These are phyloP conservation scores for Amiota minor DNA, from an alignment of 2,888 invertebrate genomes.

Conservation along the genomic window DNA sequence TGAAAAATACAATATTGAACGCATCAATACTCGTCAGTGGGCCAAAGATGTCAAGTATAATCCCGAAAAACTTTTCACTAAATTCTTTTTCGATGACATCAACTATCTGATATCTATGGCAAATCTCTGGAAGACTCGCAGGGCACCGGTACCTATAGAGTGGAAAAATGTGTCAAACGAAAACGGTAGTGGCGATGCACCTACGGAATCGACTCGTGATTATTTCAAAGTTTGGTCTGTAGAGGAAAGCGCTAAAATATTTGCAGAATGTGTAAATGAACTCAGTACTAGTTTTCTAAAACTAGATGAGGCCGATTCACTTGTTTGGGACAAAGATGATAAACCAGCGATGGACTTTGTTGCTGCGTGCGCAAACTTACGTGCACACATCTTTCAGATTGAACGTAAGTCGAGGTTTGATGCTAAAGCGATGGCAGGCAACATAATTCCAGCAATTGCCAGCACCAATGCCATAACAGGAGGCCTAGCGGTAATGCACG, in stretches of 20 bases:
- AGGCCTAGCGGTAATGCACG: slow-evolving; percentile 93
- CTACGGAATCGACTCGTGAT: slow-evolving; percentile 74
- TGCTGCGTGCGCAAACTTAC: slow-evolving; percentile 93
- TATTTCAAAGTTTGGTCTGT: slow-evolving; percentile 87
- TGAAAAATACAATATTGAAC: slow-evolving; percentile 75
- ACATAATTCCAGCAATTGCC: slow-evolving; percentile 99
- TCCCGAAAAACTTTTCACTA: slow-evolving; percentile 88
- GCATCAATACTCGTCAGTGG: slow-evolving; percentile 89
- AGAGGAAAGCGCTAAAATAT: slow-evolving; percentile 82
- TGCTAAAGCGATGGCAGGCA: slow-evolving; percentile 99
- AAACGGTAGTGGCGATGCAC: slow-evolving; percentile 26
- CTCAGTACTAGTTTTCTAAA: slow-evolving; percentile 78
- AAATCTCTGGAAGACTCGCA: slow-evolving; percentile 94
- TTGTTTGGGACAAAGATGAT: slow-evolving; percentile 99
- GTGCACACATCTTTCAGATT: slow-evolving; percentile 93
- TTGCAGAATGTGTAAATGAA: slow-evolving; percentile 79
- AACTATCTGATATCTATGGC: slow-evolving; percentile 94
- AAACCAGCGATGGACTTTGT: slow-evolving; percentile 96
- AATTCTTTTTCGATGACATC: slow-evolving; percentile 96
- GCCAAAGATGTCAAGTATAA: slow-evolving; percentile 88
- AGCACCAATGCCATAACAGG: slow-evolving; percentile 99
- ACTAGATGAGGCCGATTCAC: slow-evolving; percentile 72
- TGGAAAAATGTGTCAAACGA: slow-evolving; percentile 80
- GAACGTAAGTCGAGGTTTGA: slow-evolving; percentile 90
- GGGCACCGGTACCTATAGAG: slow-evolving; percentile 85